phyloP scores from a whole-genome alignment of 2,797 vertebrate genomes.

The Pangasius sanitwongsei region DNA sequence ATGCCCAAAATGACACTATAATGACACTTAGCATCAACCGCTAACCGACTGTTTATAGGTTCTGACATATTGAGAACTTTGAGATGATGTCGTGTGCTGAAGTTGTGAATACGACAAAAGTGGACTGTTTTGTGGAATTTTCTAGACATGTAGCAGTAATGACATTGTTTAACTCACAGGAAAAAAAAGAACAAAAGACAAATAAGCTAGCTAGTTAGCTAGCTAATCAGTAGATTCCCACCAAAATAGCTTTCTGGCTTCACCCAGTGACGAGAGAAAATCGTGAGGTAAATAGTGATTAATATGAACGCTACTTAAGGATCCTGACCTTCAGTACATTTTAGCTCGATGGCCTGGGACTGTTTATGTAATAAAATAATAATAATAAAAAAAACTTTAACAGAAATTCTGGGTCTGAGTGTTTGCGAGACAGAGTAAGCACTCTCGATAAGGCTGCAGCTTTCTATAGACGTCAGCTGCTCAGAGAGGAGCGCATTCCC shows the following conservation, averaged over 20 bases:
- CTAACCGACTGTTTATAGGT: not conserved
- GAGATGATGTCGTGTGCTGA: not conserved
- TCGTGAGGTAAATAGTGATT: not conserved
- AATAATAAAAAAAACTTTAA: not conserved
- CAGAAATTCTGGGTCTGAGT: not conserved
- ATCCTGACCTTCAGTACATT: not conserved
- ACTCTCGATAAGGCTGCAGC: not conserved
- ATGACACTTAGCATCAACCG: not conserved
- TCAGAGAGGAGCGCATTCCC: constrained; percentile 9
- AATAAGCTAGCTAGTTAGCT: not conserved
- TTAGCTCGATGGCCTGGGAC: not conserved
- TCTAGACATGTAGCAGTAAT: not conserved
- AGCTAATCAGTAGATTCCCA: not conserved
- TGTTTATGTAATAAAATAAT: not conserved
- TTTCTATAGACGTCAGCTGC: constrained; percentile 38
- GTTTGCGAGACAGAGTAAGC: not conserved
- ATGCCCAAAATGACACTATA: not conserved
- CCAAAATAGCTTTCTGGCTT: not conserved
- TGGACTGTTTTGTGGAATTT: not conserved
- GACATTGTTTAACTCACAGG: not conserved
- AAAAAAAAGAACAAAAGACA: not conserved
- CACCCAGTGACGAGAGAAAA: not conserved
- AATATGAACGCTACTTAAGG: not conserved
- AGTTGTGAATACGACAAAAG: not conserved
- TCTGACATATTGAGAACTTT: not conserved